phyloP scores from a whole-genome alignment of 2,113 vertebrate genomes.

The Bolborhynchus lineola region DNA sequence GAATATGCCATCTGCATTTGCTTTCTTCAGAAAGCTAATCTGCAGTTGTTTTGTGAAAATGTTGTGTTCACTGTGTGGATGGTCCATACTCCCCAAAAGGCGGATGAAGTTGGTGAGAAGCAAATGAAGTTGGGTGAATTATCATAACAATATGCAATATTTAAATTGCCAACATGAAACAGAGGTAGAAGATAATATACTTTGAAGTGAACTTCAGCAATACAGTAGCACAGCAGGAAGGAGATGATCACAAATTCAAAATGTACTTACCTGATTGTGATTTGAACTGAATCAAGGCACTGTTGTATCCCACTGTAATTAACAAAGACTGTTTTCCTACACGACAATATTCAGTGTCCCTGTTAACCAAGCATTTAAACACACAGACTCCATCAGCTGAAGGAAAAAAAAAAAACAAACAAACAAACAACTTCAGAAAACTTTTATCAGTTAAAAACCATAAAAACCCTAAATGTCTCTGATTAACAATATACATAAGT shows the following conservation, averaged over 20 bases:
- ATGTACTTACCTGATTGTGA: constrained; percentile 72
- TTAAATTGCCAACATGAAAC: background rate
- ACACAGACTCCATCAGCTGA: constrained; percentile 73
- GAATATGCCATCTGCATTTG: background rate
- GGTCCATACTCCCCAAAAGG: background rate
- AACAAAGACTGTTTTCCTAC: constrained; percentile 79
- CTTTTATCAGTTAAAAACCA: background rate
- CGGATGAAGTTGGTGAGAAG: background rate
- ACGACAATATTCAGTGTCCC: constrained; percentile 74
- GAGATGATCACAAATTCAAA: background rate
- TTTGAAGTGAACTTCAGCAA: background rate
- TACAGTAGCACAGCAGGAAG: background rate
- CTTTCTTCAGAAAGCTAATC: background rate
- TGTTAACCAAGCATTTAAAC: constrained; percentile 73
- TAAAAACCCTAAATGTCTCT: background rate
- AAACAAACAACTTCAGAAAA: background rate
- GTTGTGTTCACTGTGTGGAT: background rate
- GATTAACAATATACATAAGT: background rate
- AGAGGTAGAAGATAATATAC: background rate
- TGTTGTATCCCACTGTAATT: constrained; percentile 70
- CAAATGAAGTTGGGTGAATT: background rate
- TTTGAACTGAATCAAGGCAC: constrained; percentile 75
- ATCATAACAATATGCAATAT: background rate
- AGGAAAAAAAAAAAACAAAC: background rate
- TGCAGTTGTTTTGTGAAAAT: background rate